Evolutionary conservation across 2,113 vertebrate genomes (phyloP).

Genomic region (Leptobrachium leishanense): DNA sequence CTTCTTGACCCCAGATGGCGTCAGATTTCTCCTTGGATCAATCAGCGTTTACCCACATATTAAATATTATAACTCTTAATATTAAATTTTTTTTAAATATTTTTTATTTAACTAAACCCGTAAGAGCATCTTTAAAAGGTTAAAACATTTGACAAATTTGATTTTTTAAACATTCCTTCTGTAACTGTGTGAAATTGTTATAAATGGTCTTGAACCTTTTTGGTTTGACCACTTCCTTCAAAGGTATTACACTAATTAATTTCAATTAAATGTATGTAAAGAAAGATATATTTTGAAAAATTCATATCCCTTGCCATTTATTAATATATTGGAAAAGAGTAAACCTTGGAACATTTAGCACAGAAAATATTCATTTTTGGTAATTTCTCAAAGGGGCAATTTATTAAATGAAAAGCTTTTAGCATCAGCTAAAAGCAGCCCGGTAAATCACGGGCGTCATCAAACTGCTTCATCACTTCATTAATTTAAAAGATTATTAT

Average conservation of each 20-base stretch:
- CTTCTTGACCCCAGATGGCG: too few relatives aligned
- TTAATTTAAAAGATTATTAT: constrained; percentile 94
- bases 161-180: constrained; percentile 72
- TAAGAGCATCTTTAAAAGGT: constrained; percentile 63
- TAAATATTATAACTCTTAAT: too few relatives aligned
- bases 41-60: too few relatives aligned
- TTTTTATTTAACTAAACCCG: constrained; percentile 63
- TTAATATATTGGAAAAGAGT: constrained; percentile 80
- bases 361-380: constrained; percentile 87
- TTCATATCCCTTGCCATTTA: constrained; percentile 69
- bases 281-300: constrained; percentile 77
- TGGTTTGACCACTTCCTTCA: constrained; percentile 66
- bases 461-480: constrained; percentile 86
- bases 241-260: constrained; percentile 77
- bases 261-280: constrained; percentile 82
- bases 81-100: neutral
- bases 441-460: constrained; percentile 84
- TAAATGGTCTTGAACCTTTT: constrained; percentile 68
- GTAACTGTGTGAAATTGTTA: constrained; percentile 67
- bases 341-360: constrained; percentile 81
- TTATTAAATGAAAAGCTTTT: constrained; percentile 84
- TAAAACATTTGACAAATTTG: constrained; percentile 67
- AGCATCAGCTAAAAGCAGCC: constrained; percentile 87
- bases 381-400: constrained; percentile 82
- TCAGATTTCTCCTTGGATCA: too few relatives aligned